Conservation (phyloP, 2,797 vertebrate species). For the Phataginus tetradactyla region DNA sequence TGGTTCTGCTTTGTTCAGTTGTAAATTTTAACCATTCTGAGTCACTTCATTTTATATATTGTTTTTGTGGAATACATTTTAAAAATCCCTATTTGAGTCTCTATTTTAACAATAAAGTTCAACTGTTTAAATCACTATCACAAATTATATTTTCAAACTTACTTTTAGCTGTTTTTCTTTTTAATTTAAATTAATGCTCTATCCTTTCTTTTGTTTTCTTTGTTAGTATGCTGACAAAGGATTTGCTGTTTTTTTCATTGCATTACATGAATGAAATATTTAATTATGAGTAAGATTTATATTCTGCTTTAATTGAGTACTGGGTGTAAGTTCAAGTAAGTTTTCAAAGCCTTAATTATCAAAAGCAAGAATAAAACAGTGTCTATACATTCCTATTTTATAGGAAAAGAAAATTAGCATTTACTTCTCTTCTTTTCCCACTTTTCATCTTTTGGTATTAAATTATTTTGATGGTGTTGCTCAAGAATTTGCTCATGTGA, state of each 20-base stretch:
- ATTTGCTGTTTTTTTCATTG: neutral
- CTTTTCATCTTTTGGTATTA: neutral
- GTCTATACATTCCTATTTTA: neutral
- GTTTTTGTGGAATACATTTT: neutral
- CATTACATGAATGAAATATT: neutral
- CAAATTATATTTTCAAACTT: conserved; percentile 21
- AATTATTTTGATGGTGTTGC: neutral
- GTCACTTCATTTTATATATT: neutral
- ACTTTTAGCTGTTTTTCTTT: neutral
- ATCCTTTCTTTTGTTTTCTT: neutral
- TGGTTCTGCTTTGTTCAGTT: neutral
- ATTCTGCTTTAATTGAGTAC: neutral
- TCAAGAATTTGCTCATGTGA: neutral
- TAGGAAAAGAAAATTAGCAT: neutral
- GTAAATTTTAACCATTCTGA: neutral
- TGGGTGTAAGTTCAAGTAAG: neutral
- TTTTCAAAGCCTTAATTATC: neutral
- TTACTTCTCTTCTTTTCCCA: neutral
- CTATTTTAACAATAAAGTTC: neutral
- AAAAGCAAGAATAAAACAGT: neutral
- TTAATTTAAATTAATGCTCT: neutral
- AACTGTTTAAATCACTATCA: neutral
- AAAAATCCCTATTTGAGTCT: neutral
- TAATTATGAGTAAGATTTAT: neutral
- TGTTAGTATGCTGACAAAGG: neutral